Base-by-base conservation (phyloP, 2,888 invertebrate genomes). In the Brenthis daphne region DNA sequence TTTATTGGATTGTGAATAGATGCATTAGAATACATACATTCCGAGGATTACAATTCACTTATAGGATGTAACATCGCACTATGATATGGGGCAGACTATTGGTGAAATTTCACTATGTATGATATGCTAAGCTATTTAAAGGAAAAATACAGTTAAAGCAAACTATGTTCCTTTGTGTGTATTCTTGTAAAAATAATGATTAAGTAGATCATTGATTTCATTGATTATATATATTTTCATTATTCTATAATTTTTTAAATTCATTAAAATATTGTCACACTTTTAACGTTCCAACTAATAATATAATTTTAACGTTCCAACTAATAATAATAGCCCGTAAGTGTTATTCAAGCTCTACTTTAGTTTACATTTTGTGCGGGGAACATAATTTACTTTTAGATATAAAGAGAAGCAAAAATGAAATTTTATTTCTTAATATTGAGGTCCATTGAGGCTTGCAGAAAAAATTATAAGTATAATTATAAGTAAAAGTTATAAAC, bases 31-130 rank as follows among this genome's bases (percentile, higher is more conserved):
- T 70, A 72, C 70, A 72, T 73, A 73, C 70, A 73, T 73, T 73
- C 70, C 70, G 66, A 73, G 70, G 73, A 73, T 68, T 73, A 76
- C 64, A 76, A 71, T 69, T 72, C 69, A 75, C 70, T 73, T 72
- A 73, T 67, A 74, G 57, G 74, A 74, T 66, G 67, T 72, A 72
- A 73, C 75, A 77, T 76, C 71, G 71, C 75, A 76, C 76, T 78
- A 75, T 73, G 67, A 73, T 71, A 76, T 51, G 53, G 72, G 63
- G 68, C 66, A 68, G 51, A 57, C 66, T 73, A 72, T 57, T 48
- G 55, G 69, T 75, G 73, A 74, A 58, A 47, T 57, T 50, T 64
- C 55, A 70, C 77, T 76, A 75, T 72, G 43, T 56, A 75, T 78
- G 76, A 74, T 64, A 71, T 73, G 75, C 75, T 68, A 72, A 67